Evolutionary conservation across 2,888 invertebrate genomes (phyloP).

Genomic region (Leucania comma): DNA sequence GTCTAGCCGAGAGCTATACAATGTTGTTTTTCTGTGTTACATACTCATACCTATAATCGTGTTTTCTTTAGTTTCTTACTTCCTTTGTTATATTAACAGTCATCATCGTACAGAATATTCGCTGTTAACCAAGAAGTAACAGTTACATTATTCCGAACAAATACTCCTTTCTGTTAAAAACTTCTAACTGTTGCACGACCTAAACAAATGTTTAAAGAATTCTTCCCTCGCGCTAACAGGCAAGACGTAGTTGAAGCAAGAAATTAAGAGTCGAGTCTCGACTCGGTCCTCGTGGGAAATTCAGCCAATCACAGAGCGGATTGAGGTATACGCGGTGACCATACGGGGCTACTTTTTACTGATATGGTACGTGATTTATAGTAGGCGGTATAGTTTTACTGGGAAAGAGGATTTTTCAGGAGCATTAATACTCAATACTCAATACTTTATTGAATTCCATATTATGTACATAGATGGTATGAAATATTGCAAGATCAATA

Average conservation of each 20-base stretch:
- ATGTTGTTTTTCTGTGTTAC: too few species aligned
- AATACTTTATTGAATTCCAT: too few species aligned
- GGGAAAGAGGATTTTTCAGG: neutral
- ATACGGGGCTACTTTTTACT: conserved; percentile 65
- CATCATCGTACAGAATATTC: neutral
- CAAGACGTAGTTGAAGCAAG: conserved; percentile 74
- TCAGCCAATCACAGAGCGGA: conserved; percentile 86
- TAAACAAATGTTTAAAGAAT: conserved; percentile 66
- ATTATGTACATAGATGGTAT: too few species aligned
- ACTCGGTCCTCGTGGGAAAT: conserved; percentile 82
- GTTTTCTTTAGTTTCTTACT: too few species aligned
- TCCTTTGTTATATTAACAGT: too few species aligned
- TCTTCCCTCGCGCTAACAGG: conserved; percentile 69
- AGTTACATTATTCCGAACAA: neutral
- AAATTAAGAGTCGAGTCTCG: conserved; percentile 87
- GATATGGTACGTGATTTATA: conserved; percentile 16
- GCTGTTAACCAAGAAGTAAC: neutral
- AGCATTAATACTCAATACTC: too few species aligned
- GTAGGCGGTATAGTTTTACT: neutral
- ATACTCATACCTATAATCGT: too few species aligned
- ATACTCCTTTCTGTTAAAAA: conserved; percentile 15
- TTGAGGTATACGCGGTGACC: conserved; percentile 74
- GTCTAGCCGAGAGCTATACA: too few species aligned
- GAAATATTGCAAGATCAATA: too few species aligned
- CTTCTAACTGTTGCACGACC: conserved; percentile 45